phyloP scores from a whole-genome alignment of 1,140 invertebrate species.

The Drosophila baimaii region DNA sequence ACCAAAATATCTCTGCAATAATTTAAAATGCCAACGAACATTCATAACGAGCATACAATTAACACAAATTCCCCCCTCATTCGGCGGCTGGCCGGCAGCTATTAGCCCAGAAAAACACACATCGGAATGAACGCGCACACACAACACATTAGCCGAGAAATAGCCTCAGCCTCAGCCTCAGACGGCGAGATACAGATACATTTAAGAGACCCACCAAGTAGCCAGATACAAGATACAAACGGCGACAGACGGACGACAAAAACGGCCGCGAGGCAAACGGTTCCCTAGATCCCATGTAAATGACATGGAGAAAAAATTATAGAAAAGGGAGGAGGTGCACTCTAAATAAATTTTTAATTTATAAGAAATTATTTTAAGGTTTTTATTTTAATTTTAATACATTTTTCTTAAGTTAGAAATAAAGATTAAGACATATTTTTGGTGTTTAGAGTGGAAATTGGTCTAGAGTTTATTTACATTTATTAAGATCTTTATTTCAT shows the following conservation, averaged over 20 bases:
- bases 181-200: conserved; percentile 39
- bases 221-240: conserved; percentile 63
- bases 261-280: conserved; percentile 65
- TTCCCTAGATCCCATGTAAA: conserved; percentile 65
- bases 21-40: conserved; percentile 53
- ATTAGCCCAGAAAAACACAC: conserved; percentile 78
- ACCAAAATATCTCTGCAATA: conserved; percentile 22
- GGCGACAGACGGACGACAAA: conserved; percentile 51
- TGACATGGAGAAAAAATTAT: conserved; percentile 20
- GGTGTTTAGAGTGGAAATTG: neutral
- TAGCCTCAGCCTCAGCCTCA: conserved; percentile 7
- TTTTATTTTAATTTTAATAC: too few relatives aligned
- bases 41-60: conserved; percentile 72
- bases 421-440: neutral
- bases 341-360: conserved; percentile 1
- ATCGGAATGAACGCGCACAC: conserved; percentile 40
- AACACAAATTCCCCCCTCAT: conserved; percentile 52
- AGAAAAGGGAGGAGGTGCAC: neutral
- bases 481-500: neutral
- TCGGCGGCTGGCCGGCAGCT: conserved; percentile 45
- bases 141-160: conserved; percentile 62
- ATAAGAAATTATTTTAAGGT: neutral
- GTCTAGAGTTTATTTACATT: neutral
- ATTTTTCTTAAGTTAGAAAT: too few relatives aligned
- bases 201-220: conserved; percentile 70